Evolutionary conservation across 2,888 invertebrate genomes (phyloP).

Genomic region (Papilio gigon): DNA sequence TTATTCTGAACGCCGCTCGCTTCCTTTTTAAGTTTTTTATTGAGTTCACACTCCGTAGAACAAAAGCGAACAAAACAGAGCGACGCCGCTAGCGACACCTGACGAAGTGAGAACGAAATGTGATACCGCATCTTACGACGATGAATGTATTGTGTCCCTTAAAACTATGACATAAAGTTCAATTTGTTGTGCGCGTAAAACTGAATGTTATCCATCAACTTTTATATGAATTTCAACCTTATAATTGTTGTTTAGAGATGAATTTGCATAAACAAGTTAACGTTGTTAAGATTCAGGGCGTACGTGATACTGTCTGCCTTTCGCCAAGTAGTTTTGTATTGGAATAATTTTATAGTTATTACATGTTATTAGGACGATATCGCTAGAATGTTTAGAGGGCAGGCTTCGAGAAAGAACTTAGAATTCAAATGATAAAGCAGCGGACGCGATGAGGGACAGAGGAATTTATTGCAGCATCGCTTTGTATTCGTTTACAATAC

Average conservation of each 20-base stretch:
- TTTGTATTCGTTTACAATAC: conserved; percentile 26
- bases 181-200: conserved; percentile 1
- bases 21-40: conserved; percentile 71
- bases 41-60: conserved; percentile 78
- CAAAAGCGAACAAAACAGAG: conserved; percentile 77
- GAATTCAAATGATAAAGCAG: conserved; percentile 36
- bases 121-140: conserved; percentile 58
- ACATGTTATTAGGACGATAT: conserved; percentile 73
- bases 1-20: conserved; percentile 65
- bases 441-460: conserved; percentile 22
- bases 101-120: conserved; percentile 80
- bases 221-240: conserved; percentile 49
- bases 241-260: conserved; percentile 50
- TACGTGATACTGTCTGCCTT: conserved; percentile 77
- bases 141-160: conserved; percentile 48
- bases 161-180: conserved; percentile 3
- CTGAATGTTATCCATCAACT: conserved; percentile 9
- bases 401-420: conserved; percentile 41
- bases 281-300: conserved; percentile 71
- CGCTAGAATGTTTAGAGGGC: conserved; percentile 50
- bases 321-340: conserved; percentile 78
- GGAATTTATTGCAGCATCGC: conserved; percentile 29
- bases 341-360: conserved; percentile 81
- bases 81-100: conserved; percentile 78
- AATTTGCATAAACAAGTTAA: conserved; percentile 49